A percentile compares a stretch with the other conserved stretches of the same genome.
These are phyloP conservation scores for Meliscaeva auricollis DNA, from an alignment of 2,888 invertebrate species.

Conservation along the genomic window DNA sequence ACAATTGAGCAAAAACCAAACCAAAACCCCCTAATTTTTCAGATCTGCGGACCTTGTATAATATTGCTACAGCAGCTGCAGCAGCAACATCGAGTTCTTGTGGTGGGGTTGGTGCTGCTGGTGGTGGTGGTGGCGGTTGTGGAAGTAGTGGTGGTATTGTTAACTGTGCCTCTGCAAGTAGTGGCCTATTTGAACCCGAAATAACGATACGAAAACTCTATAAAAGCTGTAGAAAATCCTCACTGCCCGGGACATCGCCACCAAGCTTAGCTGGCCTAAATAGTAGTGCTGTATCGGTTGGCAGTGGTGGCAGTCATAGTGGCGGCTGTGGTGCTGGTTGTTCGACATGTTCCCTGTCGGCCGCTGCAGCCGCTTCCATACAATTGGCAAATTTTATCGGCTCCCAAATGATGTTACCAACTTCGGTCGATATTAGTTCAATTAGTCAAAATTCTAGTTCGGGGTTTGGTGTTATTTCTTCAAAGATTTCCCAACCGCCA, in stretches of 20 bases:
- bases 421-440: constrained; percentile 71
- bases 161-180: constrained; percentile 37
- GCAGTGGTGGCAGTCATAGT: constrained; percentile 75
- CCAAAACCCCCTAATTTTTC: constrained; percentile 82
- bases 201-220: constrained; percentile 83
- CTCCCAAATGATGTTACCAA: constrained; percentile 80
- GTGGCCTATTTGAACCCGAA: constrained; percentile 82
- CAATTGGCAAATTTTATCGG: constrained; percentile 82
- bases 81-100: constrained; percentile 76
- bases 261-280: constrained; percentile 53
- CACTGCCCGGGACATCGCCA: constrained; percentile 65
- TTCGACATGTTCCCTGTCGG: constrained; percentile 77
- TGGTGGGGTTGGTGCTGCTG: constrained; percentile 37
- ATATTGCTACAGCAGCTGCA: constrained; percentile 83
- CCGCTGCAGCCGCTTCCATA: constrained; percentile 80
- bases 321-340: constrained; percentile 79
- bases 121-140: constrained; percentile 37
- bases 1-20: constrained; percentile 78
- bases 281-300: constrained; percentile 38
- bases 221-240: constrained; percentile 80
- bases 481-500: constrained; percentile 62
- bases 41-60: constrained; percentile 84
- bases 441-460: constrained; percentile 57
- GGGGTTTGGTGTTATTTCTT: constrained; percentile 64
- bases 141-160: constrained; percentile 34